Conservation (phyloP, 2,888 invertebrate species). For the Oxyteleia sp. region DNA sequence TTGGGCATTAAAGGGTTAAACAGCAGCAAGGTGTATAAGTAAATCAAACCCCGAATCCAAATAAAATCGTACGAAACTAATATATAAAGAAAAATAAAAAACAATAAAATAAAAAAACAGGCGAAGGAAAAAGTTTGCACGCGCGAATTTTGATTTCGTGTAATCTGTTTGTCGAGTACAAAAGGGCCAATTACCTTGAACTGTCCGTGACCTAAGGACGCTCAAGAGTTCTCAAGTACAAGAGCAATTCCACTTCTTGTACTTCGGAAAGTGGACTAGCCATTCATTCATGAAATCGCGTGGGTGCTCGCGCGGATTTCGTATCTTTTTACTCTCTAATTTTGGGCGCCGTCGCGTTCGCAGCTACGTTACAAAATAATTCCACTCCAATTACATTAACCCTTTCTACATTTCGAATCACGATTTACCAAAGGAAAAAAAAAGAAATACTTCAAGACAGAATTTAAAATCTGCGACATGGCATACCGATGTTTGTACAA, state of each 20-base stretch:
- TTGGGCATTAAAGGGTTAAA: too few species aligned
- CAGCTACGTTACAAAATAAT: too few species aligned
- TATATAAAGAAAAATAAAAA: constrained; percentile 4
- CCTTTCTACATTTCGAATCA: too few species aligned
- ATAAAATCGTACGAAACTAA: constrained; percentile 53
- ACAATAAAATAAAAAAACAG: constrained; percentile 15
- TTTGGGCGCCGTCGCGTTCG: background rate
- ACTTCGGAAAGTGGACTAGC: constrained; percentile 2
- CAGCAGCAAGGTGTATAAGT: too few species aligned
- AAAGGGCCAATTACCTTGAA: constrained; percentile 33
- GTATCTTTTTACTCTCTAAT: background rate
- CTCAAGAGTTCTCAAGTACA: constrained; percentile 16
- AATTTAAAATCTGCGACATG: too few species aligned
- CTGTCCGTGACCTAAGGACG: constrained; percentile 31
- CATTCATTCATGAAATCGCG: background rate
- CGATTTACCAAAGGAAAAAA: too few species aligned
- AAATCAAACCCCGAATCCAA: too few species aligned
- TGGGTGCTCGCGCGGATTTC: background rate
- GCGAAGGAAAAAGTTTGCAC: too few species aligned
- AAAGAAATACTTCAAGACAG: too few species aligned
- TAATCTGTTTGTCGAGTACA: constrained; percentile 33
- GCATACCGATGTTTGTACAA: too few species aligned
- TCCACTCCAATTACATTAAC: too few species aligned
- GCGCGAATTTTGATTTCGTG: constrained; percentile 44
- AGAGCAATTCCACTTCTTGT: constrained; percentile 13